These are phyloP conservation scores for Invenusta paracnida DNA, from an alignment of 2,888 invertebrate genomes.

Conservation along the genomic window DNA sequence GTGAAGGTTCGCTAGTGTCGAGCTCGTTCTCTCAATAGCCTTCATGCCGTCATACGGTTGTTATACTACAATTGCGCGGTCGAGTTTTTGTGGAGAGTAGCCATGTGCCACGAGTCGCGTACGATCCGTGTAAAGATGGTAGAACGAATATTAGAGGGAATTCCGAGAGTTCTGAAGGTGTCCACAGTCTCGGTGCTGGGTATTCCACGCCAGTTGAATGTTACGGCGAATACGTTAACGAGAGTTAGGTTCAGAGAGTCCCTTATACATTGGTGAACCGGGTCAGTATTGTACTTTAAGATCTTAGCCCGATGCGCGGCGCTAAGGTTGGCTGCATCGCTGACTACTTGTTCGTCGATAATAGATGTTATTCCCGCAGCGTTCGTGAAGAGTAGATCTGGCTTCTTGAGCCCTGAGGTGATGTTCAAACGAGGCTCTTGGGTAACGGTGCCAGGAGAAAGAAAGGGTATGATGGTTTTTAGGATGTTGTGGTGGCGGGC, in stretches of 20 bases:
- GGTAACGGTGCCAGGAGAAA: not conserved
- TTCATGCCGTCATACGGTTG: too few relatives aligned
- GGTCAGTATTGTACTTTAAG: not conserved
- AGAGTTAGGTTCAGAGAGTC: not conserved
- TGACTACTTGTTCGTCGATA: not conserved
- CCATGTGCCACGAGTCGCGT: not conserved
- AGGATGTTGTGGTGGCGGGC: not conserved
- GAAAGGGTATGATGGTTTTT: not conserved
- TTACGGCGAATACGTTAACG: not conserved
- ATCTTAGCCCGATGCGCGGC: not conserved
- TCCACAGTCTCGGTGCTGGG: not conserved
- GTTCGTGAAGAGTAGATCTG: not conserved
- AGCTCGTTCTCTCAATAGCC: too few relatives aligned
- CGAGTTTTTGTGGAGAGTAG: slow-evolving; percentile 28
- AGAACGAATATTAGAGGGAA: not conserved
- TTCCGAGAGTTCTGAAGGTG: not conserved
- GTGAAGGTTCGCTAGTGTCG: too few relatives aligned
- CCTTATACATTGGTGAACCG: too few relatives aligned
- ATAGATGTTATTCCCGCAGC: too few relatives aligned
- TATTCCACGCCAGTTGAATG: not conserved
- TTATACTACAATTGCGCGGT: too few relatives aligned
- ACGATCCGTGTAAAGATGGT: not conserved
- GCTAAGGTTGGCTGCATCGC: not conserved
- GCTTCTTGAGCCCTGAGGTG: not conserved
- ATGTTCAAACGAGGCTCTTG: not conserved